These are phyloP conservation scores for Antheraea pernyi DNA, from an alignment of 1,140 invertebrate genomes.

Conservation along the genomic window DNA sequence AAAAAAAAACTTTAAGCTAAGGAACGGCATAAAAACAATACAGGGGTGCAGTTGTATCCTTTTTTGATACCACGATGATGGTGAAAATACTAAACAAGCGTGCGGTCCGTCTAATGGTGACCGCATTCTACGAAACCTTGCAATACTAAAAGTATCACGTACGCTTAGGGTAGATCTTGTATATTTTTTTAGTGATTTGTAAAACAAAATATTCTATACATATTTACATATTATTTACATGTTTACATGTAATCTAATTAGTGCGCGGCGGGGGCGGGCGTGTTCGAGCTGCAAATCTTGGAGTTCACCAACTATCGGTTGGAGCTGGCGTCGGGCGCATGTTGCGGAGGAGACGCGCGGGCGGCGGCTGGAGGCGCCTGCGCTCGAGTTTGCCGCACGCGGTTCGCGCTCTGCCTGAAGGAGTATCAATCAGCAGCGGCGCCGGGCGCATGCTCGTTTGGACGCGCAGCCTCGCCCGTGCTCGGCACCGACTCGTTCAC, in stretches of 20 bases:
- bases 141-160: too few species aligned
- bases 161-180: too few species aligned
- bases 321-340: slow-evolving; percentile 88
- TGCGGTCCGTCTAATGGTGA: too few species aligned
- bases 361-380: slow-evolving; percentile 76
- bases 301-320: slow-evolving; percentile 93
- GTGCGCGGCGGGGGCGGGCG: slow-evolving; percentile 88
- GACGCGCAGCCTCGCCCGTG: slow-evolving; percentile 90
- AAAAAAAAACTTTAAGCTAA: too few species aligned
- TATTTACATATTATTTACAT: too few species aligned
- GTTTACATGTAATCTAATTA: slow-evolving; percentile 42
- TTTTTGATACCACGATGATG: too few species aligned
- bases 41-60: too few species aligned
- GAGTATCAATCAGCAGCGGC: slow-evolving; percentile 93
- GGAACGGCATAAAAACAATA: too few species aligned
- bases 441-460: slow-evolving; percentile 93
- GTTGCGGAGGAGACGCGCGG: slow-evolving; percentile 89
- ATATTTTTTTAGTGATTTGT: too few species aligned
- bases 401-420: slow-evolving; percentile 93
- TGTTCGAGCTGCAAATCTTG: slow-evolving; percentile 94
- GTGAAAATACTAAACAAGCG: too few species aligned
- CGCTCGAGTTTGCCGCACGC: slow-evolving; percentile 86
- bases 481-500: slow-evolving; percentile 94
- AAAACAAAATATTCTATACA: too few species aligned
- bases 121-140: too few species aligned